These are phyloP conservation scores for Acanthosepion esculentum DNA, from an alignment of 2,888 invertebrate species.

Conservation along the genomic window DNA sequence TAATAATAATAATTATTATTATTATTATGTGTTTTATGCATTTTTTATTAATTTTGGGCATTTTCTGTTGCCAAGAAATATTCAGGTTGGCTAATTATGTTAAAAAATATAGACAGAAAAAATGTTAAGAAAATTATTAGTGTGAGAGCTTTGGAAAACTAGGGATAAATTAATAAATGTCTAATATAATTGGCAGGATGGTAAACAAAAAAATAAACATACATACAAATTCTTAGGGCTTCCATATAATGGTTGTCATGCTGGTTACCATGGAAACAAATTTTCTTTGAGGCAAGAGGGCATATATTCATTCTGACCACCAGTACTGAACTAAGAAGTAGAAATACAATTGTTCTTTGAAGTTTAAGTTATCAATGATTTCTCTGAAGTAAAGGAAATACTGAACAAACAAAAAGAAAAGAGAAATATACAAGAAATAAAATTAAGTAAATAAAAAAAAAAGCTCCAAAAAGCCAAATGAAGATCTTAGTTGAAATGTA, in stretches of 20 bases:
- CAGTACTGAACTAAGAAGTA: not conserved
- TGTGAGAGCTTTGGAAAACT: not conserved
- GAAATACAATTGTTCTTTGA: not conserved
- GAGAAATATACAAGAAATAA: not conserved
- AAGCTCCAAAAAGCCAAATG: not conserved
- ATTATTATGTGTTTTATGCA: not conserved
- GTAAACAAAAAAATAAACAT: not conserved
- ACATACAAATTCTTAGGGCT: not conserved
- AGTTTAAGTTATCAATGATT: not conserved
- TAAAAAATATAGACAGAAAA: not conserved
- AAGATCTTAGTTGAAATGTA: not conserved
- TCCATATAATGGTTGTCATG: not conserved
- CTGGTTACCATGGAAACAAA: not conserved
- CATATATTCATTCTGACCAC: not conserved
- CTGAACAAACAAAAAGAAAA: not conserved
- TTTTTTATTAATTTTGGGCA: not conserved
- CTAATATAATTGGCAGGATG: not conserved
- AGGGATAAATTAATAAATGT: not conserved
- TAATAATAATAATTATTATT: no score
- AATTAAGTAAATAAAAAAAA: not conserved
- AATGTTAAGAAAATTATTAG: not conserved
- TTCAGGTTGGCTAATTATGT: not conserved
- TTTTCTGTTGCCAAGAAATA: not conserved
- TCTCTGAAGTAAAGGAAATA: not conserved
- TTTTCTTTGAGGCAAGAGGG: not conserved